Evolutionary conservation across 2,888 invertebrate genomes (phyloP), one percentile per base, ranked within the genome.

Genomic region (Melinopterus prodromus): DNA sequence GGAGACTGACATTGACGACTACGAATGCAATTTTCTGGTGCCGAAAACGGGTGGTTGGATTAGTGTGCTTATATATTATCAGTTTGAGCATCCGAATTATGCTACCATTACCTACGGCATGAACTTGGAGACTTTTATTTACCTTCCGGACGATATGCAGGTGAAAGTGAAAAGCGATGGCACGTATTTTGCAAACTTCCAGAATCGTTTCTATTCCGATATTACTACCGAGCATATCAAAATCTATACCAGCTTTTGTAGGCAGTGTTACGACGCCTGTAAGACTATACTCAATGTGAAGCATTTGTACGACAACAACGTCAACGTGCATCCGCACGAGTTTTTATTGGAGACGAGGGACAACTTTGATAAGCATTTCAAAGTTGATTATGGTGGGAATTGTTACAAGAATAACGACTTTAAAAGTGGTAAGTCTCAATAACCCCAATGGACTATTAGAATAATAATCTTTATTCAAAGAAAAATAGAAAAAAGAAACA

Each of bases 1-100:
- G 16, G 81, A 81, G 77, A 36, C 79, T 9, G 79, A 81, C 69
- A 37, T 37, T 4, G 81, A 81, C 7, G 81, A 81, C 71, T 81
- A 81, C 36, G 70, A 69, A 7, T 81, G 81, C 69, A 81, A 81
- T 15, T 81, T 81, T 71, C 75, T 81, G 35, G 72, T 81, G 69
- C 81, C 81, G 16, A 72, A 71, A 53, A 26, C 69, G 2, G 81
- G 74, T 2, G 79, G 79, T 26, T 81, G 81, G 81, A 79, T 81
- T 0, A 70, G 69, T 14, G 79, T 81, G 12, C 72, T 71, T 15
- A 53, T 81, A 14, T 79, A 15, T 69, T 77, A 79, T 53, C 81
- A 81, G 37, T 81, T 69, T 16, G 79, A 81, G 75, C 81, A 81
- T 78, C 76, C 77, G 0, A 71, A 79, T 16, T 81, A 79, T n/a